These are phyloP conservation scores for Mycetomoellerius zeteki DNA, from an alignment of 1,140 invertebrate genomes.

Conservation along the genomic window DNA sequence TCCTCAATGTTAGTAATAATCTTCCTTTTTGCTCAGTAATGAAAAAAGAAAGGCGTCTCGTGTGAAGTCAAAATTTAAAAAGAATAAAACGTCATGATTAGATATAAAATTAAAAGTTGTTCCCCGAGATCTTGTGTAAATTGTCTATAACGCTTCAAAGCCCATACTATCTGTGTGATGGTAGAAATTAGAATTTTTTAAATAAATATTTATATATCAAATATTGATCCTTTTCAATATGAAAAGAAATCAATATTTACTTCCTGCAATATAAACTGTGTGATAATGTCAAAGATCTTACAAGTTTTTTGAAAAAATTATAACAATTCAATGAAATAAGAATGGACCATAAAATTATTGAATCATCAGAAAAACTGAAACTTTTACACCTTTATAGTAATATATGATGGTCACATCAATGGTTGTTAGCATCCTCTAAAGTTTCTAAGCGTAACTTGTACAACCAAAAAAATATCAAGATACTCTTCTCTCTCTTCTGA, in stretches of 20 bases:
- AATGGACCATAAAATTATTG: not conserved
- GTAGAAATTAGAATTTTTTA: too few species aligned
- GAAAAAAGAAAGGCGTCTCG: too few species aligned
- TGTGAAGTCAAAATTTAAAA: too few species aligned
- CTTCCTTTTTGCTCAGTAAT: too few species aligned
- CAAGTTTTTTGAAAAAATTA: not conserved
- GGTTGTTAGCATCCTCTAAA: not conserved
- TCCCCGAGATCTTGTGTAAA: too few species aligned
- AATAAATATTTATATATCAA: not conserved
- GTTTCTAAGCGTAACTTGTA: not conserved
- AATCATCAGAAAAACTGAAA: not conserved
- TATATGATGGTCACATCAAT: not conserved
- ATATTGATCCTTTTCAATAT: too few species aligned
- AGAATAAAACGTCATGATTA: too few species aligned
- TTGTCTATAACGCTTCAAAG: too few species aligned
- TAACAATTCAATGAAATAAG: constrained; percentile 19
- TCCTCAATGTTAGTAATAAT: too few species aligned
- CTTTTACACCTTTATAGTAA: not conserved
- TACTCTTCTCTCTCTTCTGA: not conserved
- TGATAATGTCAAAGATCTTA: not conserved
- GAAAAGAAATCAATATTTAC: not conserved
- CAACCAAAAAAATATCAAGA: not conserved
- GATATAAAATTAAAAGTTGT: too few species aligned
- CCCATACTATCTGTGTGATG: too few species aligned
- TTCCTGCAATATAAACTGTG: not conserved